Evolutionary conservation across 2,797 vertebrate species (phyloP).

Genomic region (Poecilia velifera): DNA sequence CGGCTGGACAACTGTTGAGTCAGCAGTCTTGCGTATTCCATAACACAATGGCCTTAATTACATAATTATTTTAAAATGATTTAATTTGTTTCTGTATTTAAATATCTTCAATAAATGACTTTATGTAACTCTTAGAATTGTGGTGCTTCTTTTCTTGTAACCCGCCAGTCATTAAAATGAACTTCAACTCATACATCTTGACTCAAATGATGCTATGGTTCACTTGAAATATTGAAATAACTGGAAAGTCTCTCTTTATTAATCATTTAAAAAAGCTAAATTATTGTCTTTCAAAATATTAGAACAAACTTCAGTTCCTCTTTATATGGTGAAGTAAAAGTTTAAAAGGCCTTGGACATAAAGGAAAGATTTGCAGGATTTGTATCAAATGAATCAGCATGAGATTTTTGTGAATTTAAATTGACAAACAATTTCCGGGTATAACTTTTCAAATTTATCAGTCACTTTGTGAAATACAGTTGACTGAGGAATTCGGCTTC

Average conservation of each 20-base stretch:
- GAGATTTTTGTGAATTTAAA: neutral
- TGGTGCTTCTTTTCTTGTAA: neutral
- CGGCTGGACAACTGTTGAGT: neutral
- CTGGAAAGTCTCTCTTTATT: neutral
- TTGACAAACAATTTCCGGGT: neutral
- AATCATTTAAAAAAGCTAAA: neutral
- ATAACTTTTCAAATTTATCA: neutral
- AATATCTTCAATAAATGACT: neutral
- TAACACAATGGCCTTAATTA: neutral
- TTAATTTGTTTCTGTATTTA: neutral
- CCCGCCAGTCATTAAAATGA: neutral
- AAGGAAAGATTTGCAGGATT: neutral
- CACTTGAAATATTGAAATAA: neutral
- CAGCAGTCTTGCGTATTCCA: neutral
- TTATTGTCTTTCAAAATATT: neutral
- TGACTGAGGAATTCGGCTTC: neutral
- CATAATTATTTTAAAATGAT: neutral
- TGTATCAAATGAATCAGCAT: neutral
- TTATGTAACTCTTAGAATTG: neutral
- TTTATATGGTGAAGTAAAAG: neutral
- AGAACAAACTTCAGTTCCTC: neutral
- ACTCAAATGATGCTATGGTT: neutral
- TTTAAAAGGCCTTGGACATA: neutral
- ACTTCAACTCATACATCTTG: neutral
- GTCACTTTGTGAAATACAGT: neutral